These are phyloP conservation scores for Zaprionus bogoriensis DNA, from an alignment of 2,888 invertebrate genomes.

Conservation along the genomic window DNA sequence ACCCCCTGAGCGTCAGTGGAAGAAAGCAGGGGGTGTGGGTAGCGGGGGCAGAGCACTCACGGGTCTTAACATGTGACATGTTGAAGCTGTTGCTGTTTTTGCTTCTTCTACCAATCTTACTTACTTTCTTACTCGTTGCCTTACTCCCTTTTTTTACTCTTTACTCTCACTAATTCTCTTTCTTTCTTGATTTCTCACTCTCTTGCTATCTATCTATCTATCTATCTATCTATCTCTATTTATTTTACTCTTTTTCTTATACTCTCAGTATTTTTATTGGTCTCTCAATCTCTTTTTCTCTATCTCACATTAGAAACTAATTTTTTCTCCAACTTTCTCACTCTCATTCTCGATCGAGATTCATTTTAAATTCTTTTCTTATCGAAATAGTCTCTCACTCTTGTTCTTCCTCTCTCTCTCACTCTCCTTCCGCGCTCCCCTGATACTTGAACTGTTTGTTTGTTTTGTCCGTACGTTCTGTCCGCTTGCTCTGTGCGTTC, in stretches of 20 bases:
- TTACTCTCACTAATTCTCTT: too few relatives aligned
- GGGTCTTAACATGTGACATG: constrained; percentile 31
- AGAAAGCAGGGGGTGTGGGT: neutral
- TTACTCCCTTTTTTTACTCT: neutral
- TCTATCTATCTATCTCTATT: neutral
- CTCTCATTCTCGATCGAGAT: neutral
- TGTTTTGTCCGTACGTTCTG: too few relatives aligned
- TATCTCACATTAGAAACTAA: too few relatives aligned
- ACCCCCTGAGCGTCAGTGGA: constrained; percentile 2
- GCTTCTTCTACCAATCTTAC: too few relatives aligned
- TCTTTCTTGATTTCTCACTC: neutral
- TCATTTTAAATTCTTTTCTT: too few relatives aligned
- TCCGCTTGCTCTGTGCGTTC: too few relatives aligned
- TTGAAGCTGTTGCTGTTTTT: neutral
- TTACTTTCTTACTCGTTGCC: neutral
- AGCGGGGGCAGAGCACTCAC: neutral
- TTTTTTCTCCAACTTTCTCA: too few relatives aligned
- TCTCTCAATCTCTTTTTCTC: neutral
- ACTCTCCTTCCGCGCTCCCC: neutral
- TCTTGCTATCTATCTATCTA: neutral
- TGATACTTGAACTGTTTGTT: too few relatives aligned
- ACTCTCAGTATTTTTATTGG: too few relatives aligned
- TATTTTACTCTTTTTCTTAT: too few relatives aligned
- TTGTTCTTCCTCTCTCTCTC: neutral
- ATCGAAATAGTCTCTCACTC: too few relatives aligned